Conservation (phyloP, 2,888 invertebrate species). For the Plusia festucae region DNA sequence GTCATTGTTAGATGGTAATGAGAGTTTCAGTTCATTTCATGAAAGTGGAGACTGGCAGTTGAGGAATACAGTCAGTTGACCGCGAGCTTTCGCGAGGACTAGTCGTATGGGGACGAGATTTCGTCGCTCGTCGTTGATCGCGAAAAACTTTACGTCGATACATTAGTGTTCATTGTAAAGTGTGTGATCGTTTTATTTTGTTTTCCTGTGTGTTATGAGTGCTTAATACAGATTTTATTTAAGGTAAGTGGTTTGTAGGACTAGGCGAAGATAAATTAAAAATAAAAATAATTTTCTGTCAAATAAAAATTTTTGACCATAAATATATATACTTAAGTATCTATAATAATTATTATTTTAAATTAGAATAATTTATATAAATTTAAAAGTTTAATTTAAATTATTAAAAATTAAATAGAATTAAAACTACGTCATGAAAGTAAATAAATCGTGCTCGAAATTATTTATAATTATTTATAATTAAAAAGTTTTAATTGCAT, state of each 20-base stretch:
- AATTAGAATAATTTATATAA: too few species aligned
- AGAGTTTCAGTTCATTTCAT: constrained; percentile 86
- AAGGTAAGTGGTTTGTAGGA: constrained; percentile 40
- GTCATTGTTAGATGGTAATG: constrained; percentile 62
- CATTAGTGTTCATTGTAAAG: constrained; percentile 41
- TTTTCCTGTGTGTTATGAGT: constrained; percentile 53
- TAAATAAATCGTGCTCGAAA: too few species aligned
- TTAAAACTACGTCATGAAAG: too few species aligned
- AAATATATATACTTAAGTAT: too few species aligned
- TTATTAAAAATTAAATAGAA: too few species aligned
- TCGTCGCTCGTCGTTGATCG: constrained; percentile 41
- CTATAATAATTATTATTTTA: too few species aligned
- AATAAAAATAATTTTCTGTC: background rate
- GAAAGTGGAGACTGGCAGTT: constrained; percentile 82
- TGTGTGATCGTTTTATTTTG: constrained; percentile 56
- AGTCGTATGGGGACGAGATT: constrained; percentile 63
- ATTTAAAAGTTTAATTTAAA: too few species aligned
- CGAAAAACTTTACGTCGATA: constrained; percentile 82
- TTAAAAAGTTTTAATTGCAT: too few species aligned
- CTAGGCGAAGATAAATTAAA: background rate
- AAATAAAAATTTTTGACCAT: too few species aligned
- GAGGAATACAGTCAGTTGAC: constrained; percentile 82
- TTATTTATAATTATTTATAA: too few species aligned
- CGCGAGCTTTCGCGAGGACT: constrained; percentile 84
- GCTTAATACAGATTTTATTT: constrained; percentile 46